Base-by-base conservation (phyloP, 2,113 vertebrate genomes). In the Actenoides lindsayi region DNA sequence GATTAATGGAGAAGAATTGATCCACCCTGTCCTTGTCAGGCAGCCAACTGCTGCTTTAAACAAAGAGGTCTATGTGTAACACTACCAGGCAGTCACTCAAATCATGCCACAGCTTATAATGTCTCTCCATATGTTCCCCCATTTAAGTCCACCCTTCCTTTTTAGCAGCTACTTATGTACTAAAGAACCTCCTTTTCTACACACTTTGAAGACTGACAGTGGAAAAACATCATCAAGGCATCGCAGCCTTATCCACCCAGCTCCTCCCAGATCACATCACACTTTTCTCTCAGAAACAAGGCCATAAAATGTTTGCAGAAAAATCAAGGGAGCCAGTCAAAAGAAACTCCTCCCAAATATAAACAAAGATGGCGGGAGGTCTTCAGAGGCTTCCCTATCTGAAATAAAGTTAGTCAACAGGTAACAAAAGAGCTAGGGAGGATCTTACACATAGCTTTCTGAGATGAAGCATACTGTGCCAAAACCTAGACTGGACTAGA, bases 101-200 rank as follows among this genome's bases (percentile, higher is more conserved):
- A 95, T 96, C 91, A 87, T 85, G 75, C 90, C 94, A 95, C 93
- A 96, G 92, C 57, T 90, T 94, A 88, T 88, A 88, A 92, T 70
- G 48, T 59, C 56, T 94, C 73, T 62, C 65, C 77, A 50, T 41
- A 30, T n/a, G 44, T 69, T 62, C 57, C 74, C 44, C 81, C 2
- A 1, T 74, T 50, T 60, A 85, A 87, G 51, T 27, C 39, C 5
- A 0, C 74, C 82, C 25, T 95, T 95, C 93, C 67, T 90, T 91
- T 93, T 94, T 90, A 88, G 64, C 90, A 95, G 93, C 85, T 93
- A 93, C 87, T 96, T 87, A 93, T 11, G 50, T 1, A 33, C 50
- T 77, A 67, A 94, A 83, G 42, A 87, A 59, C 31, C 75, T 80
- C 71, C 42, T 85, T 80, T 80, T 70, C 92, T 33, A 73, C 7